phyloP scores from a whole-genome alignment of 2,113 vertebrate genomes.

The Sphyrna mokarran region DNA sequence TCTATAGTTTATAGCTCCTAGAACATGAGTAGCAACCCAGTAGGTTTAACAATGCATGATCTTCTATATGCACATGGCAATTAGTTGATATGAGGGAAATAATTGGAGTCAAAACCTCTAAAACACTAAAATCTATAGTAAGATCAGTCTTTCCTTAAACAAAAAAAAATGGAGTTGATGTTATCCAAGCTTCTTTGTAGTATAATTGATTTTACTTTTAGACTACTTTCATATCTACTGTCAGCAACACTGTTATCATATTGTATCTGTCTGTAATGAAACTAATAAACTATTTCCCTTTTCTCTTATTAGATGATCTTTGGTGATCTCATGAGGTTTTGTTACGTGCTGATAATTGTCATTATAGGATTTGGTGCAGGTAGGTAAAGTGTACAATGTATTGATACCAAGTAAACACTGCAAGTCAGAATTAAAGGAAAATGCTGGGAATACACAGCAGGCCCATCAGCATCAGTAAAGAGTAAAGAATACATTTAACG shows the following conservation, averaged over 20 bases:
- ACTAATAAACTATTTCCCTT: neutral
- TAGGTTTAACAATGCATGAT: neutral
- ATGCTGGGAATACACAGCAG: neutral
- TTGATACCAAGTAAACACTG: neutral
- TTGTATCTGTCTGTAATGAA: neutral
- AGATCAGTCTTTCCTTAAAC: slow-evolving; percentile 5
- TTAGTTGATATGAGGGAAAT: neutral
- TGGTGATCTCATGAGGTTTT: slow-evolving; percentile 30
- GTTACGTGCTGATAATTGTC: slow-evolving; percentile 26
- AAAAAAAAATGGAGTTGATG: slow-evolving; percentile 14
- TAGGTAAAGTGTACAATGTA: neutral
- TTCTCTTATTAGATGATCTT: slow-evolving; percentile 20
- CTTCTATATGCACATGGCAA: neutral
- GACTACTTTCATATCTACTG: neutral
- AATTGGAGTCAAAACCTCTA: neutral
- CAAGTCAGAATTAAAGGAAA: neutral
- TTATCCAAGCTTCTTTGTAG: slow-evolving; percentile 4
- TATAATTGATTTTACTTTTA: neutral
- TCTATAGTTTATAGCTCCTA: too few relatives aligned
- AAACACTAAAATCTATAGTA: neutral
- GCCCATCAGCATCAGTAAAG: neutral
- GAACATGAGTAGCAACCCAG: neutral
- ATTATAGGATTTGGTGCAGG: slow-evolving; percentile 39
- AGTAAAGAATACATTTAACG: neutral
- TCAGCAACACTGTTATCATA: neutral